Evolutionary conservation across 2,888 invertebrate species (phyloP).

Genomic region (Cosmia trapezina): DNA sequence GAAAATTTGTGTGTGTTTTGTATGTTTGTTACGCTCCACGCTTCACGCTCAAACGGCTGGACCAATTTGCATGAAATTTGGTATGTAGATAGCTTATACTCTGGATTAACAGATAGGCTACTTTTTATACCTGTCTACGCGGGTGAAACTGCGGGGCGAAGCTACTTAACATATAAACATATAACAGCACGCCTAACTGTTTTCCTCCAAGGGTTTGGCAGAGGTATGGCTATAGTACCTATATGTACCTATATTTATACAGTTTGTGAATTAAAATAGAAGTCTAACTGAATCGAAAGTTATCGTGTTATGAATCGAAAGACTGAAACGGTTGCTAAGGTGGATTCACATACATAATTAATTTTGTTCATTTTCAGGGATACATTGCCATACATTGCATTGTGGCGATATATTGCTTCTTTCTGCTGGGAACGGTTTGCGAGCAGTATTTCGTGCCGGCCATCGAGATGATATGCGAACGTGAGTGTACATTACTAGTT

Average conservation of each 20-base stretch:
- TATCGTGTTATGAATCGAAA: not conserved
- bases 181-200: not conserved
- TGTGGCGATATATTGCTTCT: constrained; percentile 93
- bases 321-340: not conserved
- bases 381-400: constrained; percentile 92
- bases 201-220: not conserved
- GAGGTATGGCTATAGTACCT: not conserved
- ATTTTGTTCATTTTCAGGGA: constrained; percentile 84
- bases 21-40: too few species aligned
- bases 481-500: constrained; percentile 88
- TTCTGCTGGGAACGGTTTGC: constrained; percentile 94
- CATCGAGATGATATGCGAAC: constrained; percentile 94
- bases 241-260: not conserved
- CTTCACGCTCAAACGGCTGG: too few species aligned
- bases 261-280: not conserved
- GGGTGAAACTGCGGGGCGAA: too few species aligned
- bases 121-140: too few species aligned
- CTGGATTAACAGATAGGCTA: too few species aligned
- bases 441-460: constrained; percentile 97
- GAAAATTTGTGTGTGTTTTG: too few species aligned
- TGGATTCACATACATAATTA: not conserved
- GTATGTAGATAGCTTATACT: too few species aligned
- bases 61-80: too few species aligned
- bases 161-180: too few species aligned
- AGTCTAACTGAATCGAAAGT: not conserved